Evolutionary conservation across 2,797 vertebrate species (phyloP).

Genomic region (Nyctibius grandis): DNA sequence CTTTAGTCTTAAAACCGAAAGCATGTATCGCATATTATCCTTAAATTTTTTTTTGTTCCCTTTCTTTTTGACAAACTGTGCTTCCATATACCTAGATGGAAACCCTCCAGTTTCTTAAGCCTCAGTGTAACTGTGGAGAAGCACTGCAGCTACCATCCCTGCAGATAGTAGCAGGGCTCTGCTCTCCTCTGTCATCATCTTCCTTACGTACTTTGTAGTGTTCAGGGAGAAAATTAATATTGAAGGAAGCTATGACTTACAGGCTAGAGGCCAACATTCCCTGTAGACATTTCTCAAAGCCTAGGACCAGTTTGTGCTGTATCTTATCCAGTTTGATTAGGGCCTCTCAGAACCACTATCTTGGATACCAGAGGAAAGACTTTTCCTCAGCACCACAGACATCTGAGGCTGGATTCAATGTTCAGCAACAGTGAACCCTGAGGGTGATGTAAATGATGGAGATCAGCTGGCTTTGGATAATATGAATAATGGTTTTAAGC

Average conservation of each 20-base stretch:
- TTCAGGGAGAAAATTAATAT: background rate
- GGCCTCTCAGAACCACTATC: background rate
- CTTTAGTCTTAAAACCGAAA: background rate
- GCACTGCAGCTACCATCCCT: background rate
- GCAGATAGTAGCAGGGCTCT: background rate
- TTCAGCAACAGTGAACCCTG: background rate
- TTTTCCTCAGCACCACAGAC: background rate
- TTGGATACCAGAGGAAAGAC: background rate
- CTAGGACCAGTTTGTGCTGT: background rate
- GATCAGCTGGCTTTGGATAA: background rate
- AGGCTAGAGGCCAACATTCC: background rate
- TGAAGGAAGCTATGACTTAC: background rate
- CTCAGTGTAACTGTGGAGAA: background rate
- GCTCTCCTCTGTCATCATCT: background rate
- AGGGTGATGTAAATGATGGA: background rate
- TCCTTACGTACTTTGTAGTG: background rate
- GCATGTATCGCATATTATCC: background rate
- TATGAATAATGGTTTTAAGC: background rate
- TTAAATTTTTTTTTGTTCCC: background rate
- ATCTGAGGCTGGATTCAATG: background rate
- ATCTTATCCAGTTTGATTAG: background rate
- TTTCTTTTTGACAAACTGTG: background rate
- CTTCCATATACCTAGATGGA: background rate
- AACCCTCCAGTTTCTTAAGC: background rate
- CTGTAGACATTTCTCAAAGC: background rate